Evolutionary conservation across 2,797 vertebrate species (phyloP), one percentile per base, ranked within the genome.

Genomic region (Vireo griseus): DNA sequence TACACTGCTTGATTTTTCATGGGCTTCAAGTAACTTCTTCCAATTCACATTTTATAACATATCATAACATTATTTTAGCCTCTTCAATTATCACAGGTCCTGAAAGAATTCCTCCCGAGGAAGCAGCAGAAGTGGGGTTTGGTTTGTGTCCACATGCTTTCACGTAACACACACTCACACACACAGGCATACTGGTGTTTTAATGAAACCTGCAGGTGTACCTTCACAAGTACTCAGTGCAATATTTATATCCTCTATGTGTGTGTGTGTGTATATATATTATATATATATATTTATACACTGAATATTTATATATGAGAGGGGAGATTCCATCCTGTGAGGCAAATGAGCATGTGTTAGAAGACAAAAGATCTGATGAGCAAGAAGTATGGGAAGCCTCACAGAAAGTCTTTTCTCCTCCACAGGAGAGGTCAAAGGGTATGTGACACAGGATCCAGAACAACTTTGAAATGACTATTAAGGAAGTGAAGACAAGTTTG

Each of bases 151-250:
- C 7, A 11, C 1, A 2, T 4, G 1, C 5, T 52, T 58, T 18
- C 13, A 16, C 13, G 33, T 21, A 72, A n/a, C 9, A 25, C 15
- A 44, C 5, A 44, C 6, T 35, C 6, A 40, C 5, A 6, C 47
- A 47, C 5, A n/a, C 19, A 35, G 1, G 0, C 5, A 25, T 22
- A 24, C 6, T 13, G 6, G 35, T 9, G 9, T 22, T 76, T 31
- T n/a, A 24, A 21, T 16, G 19, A 67, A 57, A 62, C 3, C 2
- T 16, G 33, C 51, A 55, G 16, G 13, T 29, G 20, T 25, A 67
- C n/a, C 8, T 71, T 72, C 28, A 62, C 16, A 28, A 12, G 11
- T 16, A 44, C 69, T 39, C 39, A 68, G 25, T 2, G 15, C 22
- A 63, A 22, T 29, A 44, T 45, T 61, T 61, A 58, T 39, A 47